Evolutionary conservation across 2,888 invertebrate species (phyloP).

Genomic region (Eristalinus sepulchralis): DNA sequence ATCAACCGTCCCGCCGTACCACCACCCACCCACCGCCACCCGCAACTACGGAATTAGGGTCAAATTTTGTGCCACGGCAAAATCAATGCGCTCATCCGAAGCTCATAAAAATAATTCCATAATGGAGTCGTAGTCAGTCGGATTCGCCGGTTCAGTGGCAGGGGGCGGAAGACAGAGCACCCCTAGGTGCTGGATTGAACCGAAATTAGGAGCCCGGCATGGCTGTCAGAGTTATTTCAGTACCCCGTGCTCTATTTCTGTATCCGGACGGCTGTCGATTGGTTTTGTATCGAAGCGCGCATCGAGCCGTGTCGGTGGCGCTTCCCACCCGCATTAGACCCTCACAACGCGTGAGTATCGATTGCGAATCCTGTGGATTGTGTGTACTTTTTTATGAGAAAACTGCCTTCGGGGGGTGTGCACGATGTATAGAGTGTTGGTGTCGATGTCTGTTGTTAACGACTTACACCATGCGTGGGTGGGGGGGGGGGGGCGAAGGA

Average conservation of each 20-base stretch:
- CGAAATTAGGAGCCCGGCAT: not conserved
- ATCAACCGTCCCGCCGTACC: not conserved
- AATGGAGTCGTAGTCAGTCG: conserved; percentile 21
- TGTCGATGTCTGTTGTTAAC: not conserved
- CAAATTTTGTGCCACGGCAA: conserved; percentile 64
- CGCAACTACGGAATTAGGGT: conserved; percentile 47
- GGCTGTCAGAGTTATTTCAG: not conserved
- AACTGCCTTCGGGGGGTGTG: not conserved
- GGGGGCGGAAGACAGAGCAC: not conserved
- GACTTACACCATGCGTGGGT: not conserved
- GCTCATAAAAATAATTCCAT: conserved; percentile 52
- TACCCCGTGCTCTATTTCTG: conserved; percentile 28
- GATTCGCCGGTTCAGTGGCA: conserved; percentile 28
- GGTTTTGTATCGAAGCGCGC: conserved; percentile 25
- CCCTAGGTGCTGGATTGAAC: not conserved
- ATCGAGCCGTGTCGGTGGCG: conserved; percentile 25
- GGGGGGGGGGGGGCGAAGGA: not conserved
- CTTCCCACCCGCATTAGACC: not conserved
- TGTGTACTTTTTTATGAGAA: not conserved
- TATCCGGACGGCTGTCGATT: conserved; percentile 23
- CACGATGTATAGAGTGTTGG: not conserved
- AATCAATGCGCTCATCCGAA: conserved; percentile 62
- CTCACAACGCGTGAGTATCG: not conserved
- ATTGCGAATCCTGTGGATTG: not conserved
- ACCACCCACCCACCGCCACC: not conserved